Evolutionary conservation across 2,113 vertebrate genomes (phyloP).

Genomic region (Lepus timidus): DNA sequence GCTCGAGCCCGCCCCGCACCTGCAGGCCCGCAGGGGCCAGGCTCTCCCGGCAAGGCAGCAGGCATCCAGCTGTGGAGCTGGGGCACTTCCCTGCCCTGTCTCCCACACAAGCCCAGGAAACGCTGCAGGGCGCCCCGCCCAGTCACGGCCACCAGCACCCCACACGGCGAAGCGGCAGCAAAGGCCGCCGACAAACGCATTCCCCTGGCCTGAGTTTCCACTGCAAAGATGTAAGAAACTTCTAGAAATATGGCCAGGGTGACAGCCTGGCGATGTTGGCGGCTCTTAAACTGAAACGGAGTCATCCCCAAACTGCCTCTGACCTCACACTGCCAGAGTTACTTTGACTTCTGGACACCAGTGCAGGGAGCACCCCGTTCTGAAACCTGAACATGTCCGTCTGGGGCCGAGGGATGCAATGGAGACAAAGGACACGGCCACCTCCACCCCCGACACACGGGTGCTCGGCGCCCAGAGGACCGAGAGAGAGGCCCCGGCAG

Average conservation of each 20-base stretch:
- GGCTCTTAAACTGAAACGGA: fast-evolving
- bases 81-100: too few species aligned
- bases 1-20: too few species aligned
- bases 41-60: too few species aligned
- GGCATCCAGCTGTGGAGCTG: too few species aligned
- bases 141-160: fast-evolving
- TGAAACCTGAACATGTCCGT: fast-evolving
- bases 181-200: background rate
- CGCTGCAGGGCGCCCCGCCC: too few species aligned
- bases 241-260: fast-evolving
- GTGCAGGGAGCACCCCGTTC: fast-evolving
- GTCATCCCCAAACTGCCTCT: background rate
- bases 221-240: background rate
- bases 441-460: fast-evolving
- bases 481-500: too few species aligned
- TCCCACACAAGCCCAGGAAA: background rate
- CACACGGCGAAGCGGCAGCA: fast-evolving
- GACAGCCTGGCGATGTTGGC: fast-evolving
- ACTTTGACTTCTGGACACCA: fast-evolving
- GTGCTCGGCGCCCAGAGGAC: fast-evolving
- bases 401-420: fast-evolving
- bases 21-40: too few species aligned
- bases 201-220: fast-evolving
- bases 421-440: fast-evolving
- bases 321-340: fast-evolving